phyloP scores from a whole-genome alignment of 2,113 vertebrate genomes.

The Casuarius casuarius region DNA sequence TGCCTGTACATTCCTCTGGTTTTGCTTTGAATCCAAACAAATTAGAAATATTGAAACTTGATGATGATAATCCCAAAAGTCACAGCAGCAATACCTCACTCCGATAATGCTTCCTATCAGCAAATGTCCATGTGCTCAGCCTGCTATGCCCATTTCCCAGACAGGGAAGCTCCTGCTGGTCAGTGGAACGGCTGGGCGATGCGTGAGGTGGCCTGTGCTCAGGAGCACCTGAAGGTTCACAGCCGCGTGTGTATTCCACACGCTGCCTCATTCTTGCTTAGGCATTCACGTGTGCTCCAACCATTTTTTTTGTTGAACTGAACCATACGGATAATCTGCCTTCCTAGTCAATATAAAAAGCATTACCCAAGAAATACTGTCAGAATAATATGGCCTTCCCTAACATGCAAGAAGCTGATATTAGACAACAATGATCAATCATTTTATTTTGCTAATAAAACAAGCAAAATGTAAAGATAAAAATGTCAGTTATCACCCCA shows the following conservation, averaged over 20 bases:
- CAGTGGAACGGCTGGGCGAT: not conserved
- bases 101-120: accelerated
- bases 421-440: not conserved
- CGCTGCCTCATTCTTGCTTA: not conserved
- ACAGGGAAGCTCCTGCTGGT: not conserved
- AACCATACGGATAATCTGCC: not conserved
- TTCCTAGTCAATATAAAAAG: not conserved
- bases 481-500: not conserved
- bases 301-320: not conserved
- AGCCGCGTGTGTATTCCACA: accelerated
- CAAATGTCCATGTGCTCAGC: accelerated
- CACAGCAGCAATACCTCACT: not conserved
- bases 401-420: not conserved
- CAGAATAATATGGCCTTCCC: not conserved
- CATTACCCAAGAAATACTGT: not conserved
- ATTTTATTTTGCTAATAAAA: not conserved
- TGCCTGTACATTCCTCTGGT: not conserved
- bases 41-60: too few species aligned
- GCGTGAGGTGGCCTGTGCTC: not conserved
- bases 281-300: accelerated
- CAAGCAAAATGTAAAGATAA: not conserved
- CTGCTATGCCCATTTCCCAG: not conserved
- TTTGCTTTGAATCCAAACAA: not conserved
- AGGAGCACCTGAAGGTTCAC: accelerated
- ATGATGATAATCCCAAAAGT: not conserved